Evolutionary conservation across 35 echinoderm and acorn worm species (phyloP).

Genomic region (Apostichopus japonicus): DNA sequence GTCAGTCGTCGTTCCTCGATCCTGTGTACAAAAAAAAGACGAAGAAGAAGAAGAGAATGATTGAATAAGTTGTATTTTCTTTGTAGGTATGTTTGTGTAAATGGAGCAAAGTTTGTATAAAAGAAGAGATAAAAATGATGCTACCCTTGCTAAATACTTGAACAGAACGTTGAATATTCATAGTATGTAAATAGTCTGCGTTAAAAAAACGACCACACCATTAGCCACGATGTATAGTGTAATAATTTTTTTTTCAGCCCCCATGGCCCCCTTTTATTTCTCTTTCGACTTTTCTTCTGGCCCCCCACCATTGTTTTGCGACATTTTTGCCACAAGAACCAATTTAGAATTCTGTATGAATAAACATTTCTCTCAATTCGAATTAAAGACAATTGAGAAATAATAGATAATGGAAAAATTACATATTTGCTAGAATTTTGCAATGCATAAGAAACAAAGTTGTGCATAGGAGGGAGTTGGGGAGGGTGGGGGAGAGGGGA

Average conservation of each 20-base stretch:
- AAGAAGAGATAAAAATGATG: constrained; percentile 1
- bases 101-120: constrained; percentile 49
- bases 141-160: constrained; percentile 31
- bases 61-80: not conserved
- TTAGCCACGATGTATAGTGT: constrained; percentile 27
- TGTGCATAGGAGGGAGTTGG: too few relatives aligned
- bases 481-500: too few relatives aligned
- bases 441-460: too few relatives aligned
- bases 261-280: too few relatives aligned
- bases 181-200: constrained; percentile 17
- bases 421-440: too few relatives aligned
- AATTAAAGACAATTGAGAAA: too few relatives aligned
- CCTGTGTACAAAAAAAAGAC: not conserved
- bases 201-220: not conserved
- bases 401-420: too few relatives aligned
- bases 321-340: not conserved
- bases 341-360: too few relatives aligned
- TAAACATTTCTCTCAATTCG: too few relatives aligned
- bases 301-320: not conserved
- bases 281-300: not conserved
- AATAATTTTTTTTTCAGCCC: not conserved
- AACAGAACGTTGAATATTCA: constrained; percentile 23
- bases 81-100: constrained; percentile 26
- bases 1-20: not conserved
- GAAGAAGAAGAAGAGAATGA: not conserved